phyloP scores from a whole-genome alignment of 2,888 invertebrate species.

The Nomada fucata region DNA sequence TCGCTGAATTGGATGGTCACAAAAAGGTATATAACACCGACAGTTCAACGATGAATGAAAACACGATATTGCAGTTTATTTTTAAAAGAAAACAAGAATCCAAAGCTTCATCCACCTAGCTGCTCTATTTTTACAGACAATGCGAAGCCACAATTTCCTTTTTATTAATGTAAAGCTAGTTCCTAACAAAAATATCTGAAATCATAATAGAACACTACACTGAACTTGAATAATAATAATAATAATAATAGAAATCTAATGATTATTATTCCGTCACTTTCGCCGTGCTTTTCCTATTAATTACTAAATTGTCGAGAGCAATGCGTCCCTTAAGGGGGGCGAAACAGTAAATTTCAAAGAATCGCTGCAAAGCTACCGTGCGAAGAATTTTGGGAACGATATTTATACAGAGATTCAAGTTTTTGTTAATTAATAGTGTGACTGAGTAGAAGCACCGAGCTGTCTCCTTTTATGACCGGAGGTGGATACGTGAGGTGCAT shows the following conservation, averaged over 20 bases:
- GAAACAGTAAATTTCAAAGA: neutral
- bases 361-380: neutral
- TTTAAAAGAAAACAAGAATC: neutral
- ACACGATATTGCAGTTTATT: conserved; percentile 32
- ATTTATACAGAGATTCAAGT: conserved; percentile 52
- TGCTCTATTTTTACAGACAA: neutral
- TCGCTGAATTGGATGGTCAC: conserved; percentile 61
- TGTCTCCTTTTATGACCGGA: conserved; percentile 66
- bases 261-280: too few relatives aligned
- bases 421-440: conserved; percentile 61
- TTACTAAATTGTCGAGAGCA: neutral
- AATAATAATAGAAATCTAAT: too few relatives aligned
- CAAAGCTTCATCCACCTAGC: neutral
- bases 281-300: too few relatives aligned
- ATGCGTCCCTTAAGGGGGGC: neutral
- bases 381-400: conserved; percentile 34
- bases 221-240: too few relatives aligned
- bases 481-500: conserved; percentile 66
- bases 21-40: conserved; percentile 43
- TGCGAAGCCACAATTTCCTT: neutral
- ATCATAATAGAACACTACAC: neutral
- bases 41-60: conserved; percentile 47
- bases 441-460: conserved; percentile 64
- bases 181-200: neutral
- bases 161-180: neutral